Base-by-base conservation (phyloP, 1,140 invertebrate genomes). In the Chlorops oryzae region DNA sequence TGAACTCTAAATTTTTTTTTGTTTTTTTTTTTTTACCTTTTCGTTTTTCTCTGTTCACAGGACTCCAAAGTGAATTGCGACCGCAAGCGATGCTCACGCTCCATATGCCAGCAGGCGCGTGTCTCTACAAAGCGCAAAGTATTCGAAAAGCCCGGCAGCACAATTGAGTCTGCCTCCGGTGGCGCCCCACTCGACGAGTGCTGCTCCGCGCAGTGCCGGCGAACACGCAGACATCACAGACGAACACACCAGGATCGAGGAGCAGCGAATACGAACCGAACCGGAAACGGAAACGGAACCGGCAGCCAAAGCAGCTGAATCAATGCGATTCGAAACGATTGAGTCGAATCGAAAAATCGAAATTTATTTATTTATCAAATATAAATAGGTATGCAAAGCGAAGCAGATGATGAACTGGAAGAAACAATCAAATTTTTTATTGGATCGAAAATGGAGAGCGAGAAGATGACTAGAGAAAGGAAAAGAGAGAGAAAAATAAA, bases 21-120 rank as follows among this genome's bases (percentile, higher is more conserved):
- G 40, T 32, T 22, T 54, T 23, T 46, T 42, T 15, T 15, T 46
- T 52, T 51, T 42, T 18, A 43, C 40, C 50, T 42, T 54, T 59
- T 45, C 15, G 43, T 25, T 55, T 23, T 41, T 37, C 54, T 55
- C 24, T 53, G 51, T 54, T 70, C 76, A 2, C 73, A 92, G 89
- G 87, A 90, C 63, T 85, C 87, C 39, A 80, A 81, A 59, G 81
- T 86, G 35, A 85, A 80, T 55, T 92, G 89, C 64, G 81, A 84
- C 51, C 76, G 86, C 50, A 87, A 87, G 56, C 80, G 82, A n/a
- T 92, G 88, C 73, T 81, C 83, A 12, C 80, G 81, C 38, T 80
- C 80, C n/a, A 78, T 82, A 12, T 88, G 86, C 73, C 78, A 78
- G 52, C 65, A 74, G 49, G 63, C 61, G 23, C 76, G 78, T 17